Evolutionary conservation across 2,888 invertebrate species (phyloP), one percentile per base, ranked within the genome.

Genomic region (Bugula neritina): DNA sequence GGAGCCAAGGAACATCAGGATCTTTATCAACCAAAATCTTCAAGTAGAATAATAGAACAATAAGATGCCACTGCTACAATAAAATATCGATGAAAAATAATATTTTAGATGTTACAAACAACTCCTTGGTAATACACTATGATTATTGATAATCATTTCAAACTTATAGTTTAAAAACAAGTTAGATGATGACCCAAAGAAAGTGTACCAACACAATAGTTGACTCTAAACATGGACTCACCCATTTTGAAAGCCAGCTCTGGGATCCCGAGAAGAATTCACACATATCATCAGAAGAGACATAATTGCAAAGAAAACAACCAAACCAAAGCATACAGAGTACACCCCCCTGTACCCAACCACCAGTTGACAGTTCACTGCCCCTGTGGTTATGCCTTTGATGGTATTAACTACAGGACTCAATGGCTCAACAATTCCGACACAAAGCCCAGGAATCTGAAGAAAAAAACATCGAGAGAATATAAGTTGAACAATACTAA

Each of bases 211-310:
- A n/a, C n/a, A n/a, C n/a, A n/a, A n/a, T n/a, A n/a, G n/a, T n/a
- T n/a, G n/a, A n/a, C n/a, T n/a, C n/a, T 43, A 10, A 43, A 43
- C 43, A 17, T 3, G 17, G n/a, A 35, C 78, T 76, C 77, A 84
- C 82, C 86, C 86, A 79, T 86, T 86, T 73, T 86, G 86, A 54
- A 85, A 71, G n/a, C 82, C 82, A 1, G 85, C 85, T 73, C 86
- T 77, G 75, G 82, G 84, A 55, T 81, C 81, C 73, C 79, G 77
- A 74, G 85, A 84, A 25, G 80, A 81, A 5, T 80, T 79, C 5
- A 85, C 82, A 75, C 80, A 80, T 21, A 83, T 73, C n/a, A 83
- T 84, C 13, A 82, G 34, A 1, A 84, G 1, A 75, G 81, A 78
- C 72, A 84, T 76, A n/a, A 83, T 52, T 57, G 81, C 75, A 75